phyloP scores from a whole-genome alignment of 2,888 invertebrate species.

The Erebia aethiops region DNA sequence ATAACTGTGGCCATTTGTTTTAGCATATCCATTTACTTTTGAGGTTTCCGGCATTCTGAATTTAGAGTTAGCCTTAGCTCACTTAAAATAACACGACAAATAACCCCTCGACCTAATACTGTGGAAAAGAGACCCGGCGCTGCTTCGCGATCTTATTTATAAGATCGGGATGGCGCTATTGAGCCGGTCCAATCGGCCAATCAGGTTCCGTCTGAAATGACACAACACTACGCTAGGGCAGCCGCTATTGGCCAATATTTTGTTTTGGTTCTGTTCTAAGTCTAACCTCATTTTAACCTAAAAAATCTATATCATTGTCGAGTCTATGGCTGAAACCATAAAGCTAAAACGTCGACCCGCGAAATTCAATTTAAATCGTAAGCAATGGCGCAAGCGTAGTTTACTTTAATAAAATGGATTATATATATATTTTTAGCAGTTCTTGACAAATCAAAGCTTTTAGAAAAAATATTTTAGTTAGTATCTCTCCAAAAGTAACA shows the following conservation, averaged over 20 bases:
- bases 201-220: constrained; percentile 47
- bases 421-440: not conserved
- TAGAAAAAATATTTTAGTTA: not conserved
- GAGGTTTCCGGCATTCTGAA: constrained; percentile 90
- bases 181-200: constrained; percentile 59
- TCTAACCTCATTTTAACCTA: constrained; percentile 50
- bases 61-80: constrained; percentile 81
- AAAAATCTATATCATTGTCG: constrained; percentile 43
- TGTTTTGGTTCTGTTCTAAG: constrained; percentile 73
- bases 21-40: constrained; percentile 82
- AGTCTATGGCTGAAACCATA: constrained; percentile 24
- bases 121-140: constrained; percentile 87
- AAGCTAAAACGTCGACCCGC: constrained; percentile 7
- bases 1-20: constrained; percentile 88
- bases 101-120: constrained; percentile 78
- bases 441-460: not conserved
- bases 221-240: constrained; percentile 46
- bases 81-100: constrained; percentile 76
- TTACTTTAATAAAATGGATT: not conserved
- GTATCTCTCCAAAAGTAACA: not conserved
- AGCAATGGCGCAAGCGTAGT: not conserved
- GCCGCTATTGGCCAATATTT: constrained; percentile 65
- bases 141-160: constrained; percentile 85
- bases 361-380: constrained; percentile 20
- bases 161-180: constrained; percentile 82